Percentiles rank a stretch among this genome's conserved stretches.
Conservation (phyloP, 2,888 invertebrate genomes). For the Anthophora plumipes region DNA sequence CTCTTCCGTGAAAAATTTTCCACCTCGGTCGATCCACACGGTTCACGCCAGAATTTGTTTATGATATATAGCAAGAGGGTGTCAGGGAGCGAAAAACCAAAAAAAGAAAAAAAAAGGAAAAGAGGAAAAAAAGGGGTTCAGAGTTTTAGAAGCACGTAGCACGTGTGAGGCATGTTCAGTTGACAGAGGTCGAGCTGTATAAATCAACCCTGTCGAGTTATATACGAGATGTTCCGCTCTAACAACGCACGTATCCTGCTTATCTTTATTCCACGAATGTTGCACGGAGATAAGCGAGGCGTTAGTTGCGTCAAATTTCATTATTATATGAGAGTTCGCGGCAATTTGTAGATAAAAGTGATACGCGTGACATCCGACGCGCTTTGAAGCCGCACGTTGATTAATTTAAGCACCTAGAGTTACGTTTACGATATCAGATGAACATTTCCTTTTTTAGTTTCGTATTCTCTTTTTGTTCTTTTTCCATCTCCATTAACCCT, state of each 20-base stretch:
- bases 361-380: too few relatives aligned
- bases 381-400: too few relatives aligned
- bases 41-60: constrained; percentile 4
- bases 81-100: too few relatives aligned
- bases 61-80: background rate
- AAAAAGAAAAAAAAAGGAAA: too few relatives aligned
- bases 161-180: constrained; percentile 9
- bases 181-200: constrained; percentile 17
- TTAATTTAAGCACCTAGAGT: too few relatives aligned
- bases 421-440: too few relatives aligned
- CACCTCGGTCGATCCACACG: background rate
- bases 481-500: too few relatives aligned
- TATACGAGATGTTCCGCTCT: constrained; percentile 1
- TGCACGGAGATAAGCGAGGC: background rate
- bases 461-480: too few relatives aligned
- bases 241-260: constrained; percentile 15
- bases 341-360: background rate
- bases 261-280: constrained; percentile 15
- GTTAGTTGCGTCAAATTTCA: constrained; percentile 15
- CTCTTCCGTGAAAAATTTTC: background rate
- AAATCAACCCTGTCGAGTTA: constrained; percentile 21
- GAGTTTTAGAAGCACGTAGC: constrained; percentile 12
- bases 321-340: background rate
- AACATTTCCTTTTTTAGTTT: too few relatives aligned
- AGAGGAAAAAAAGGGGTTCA: background rate